A percentile compares a stretch with the other conserved stretches of the same genome.
phyloP scores from a whole-genome alignment of 2,888 invertebrate species.

The Halocaridina rubra region DNA sequence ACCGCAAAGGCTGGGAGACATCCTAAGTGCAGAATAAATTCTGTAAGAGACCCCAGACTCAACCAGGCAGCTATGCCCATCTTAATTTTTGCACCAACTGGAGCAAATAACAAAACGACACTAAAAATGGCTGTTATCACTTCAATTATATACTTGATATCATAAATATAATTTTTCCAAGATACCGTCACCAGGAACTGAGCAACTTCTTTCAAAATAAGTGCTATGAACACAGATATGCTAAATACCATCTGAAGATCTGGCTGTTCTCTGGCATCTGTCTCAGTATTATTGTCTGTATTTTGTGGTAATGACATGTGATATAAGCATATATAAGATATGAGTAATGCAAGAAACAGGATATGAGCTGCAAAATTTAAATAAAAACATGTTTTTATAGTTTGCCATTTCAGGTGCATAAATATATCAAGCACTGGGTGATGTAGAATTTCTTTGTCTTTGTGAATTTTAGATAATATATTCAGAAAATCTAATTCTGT shows the following conservation, averaged over 20 bases:
- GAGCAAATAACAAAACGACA: background rate
- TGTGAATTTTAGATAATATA: conserved; percentile 78
- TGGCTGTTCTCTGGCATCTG: background rate
- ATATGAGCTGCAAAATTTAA: conserved; percentile 80
- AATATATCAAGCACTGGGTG: conserved; percentile 70
- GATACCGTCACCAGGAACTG: background rate
- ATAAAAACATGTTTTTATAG: conserved; percentile 79
- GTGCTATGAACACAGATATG: background rate
- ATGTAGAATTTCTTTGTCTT: conserved; percentile 74
- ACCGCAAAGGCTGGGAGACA: conserved; percentile 81
- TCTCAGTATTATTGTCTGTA: background rate
- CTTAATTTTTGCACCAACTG: conserved; percentile 70
- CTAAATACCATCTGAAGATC: background rate
- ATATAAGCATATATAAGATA: background rate
- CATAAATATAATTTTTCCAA: background rate
- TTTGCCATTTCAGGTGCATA: conserved; percentile 83
- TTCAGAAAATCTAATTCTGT: conserved; percentile 78
- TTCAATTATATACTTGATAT: background rate
- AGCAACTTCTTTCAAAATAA: background rate
- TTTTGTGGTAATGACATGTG: background rate
- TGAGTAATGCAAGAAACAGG: conserved; percentile 71
- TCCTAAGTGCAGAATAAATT: conserved; percentile 81
- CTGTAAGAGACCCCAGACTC: conserved; percentile 66
- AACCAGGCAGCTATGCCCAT: conserved; percentile 81
- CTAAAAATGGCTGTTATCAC: background rate